Percentiles rank a stretch among this genome's conserved stretches.
These are phyloP conservation scores for Tricholauxania praeusta DNA, from an alignment of 2,888 invertebrate species.

Conservation along the genomic window DNA sequence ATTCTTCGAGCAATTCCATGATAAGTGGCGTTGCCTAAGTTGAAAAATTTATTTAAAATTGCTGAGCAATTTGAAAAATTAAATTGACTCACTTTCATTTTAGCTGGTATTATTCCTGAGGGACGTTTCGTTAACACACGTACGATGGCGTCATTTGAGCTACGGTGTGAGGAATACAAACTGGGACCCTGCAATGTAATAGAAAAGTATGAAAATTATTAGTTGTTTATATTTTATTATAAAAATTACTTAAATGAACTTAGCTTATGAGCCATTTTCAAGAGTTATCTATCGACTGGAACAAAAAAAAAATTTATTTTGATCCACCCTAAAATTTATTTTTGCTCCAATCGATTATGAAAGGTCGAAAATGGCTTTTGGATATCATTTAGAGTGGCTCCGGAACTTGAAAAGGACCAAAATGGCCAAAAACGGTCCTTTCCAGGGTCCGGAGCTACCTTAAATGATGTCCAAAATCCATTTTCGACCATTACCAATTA, in stretches of 20 bases:
- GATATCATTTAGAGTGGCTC: too few species aligned
- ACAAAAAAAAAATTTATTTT: too few species aligned
- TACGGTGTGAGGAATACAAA: slow-evolving; percentile 81
- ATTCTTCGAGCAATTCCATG: slow-evolving; percentile 82
- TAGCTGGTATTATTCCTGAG: slow-evolving; percentile 64
- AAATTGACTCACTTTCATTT: slow-evolving; percentile 62
- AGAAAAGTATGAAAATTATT: background rate
- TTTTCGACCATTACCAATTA: too few species aligned
- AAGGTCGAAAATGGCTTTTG: too few species aligned
- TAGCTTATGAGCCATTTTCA: too few species aligned
- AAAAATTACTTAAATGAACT: background rate
- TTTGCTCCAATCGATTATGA: too few species aligned
- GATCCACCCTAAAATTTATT: too few species aligned
- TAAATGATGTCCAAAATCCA: too few species aligned
- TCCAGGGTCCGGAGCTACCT: too few species aligned
- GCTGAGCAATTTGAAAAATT: background rate
- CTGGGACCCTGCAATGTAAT: slow-evolving; percentile 76
- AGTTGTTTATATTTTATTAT: background rate
- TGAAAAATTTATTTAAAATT: background rate
- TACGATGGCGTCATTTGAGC: slow-evolving; percentile 84
- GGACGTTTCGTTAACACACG: slow-evolving; percentile 62
- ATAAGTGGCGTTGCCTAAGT: slow-evolving; percentile 74
- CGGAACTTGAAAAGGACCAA: too few species aligned
- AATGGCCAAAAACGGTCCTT: too few species aligned
- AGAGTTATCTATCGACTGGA: too few species aligned